Evolutionary conservation across 1,140 invertebrate species (phyloP).

Genomic region (Drosophila elegans): DNA sequence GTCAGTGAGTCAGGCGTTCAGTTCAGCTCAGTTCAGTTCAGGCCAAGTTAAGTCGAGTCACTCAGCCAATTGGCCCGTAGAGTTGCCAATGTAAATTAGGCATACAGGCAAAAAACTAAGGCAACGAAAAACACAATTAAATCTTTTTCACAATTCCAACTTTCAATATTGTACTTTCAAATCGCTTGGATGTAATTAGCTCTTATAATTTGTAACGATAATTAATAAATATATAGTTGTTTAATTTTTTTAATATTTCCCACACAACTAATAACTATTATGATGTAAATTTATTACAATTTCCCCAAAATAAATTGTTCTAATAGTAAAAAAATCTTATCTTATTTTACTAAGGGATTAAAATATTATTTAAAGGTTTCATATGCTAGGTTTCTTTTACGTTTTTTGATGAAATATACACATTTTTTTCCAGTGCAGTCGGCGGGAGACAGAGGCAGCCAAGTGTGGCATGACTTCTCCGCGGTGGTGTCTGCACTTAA

Average conservation of each 20-base stretch:
- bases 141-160: neutral
- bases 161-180: neutral
- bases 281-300: no score
- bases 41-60: slow-evolving; percentile 32
- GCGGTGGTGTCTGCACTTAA: slow-evolving; percentile 67
- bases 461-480: slow-evolving; percentile 52
- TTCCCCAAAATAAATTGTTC: no score
- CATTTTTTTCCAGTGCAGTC: neutral
- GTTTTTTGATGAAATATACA: neutral
- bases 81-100: slow-evolving; percentile 80
- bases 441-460: slow-evolving; percentile 24
- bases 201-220: no score
- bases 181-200: no score
- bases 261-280: no score
- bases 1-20: slow-evolving; percentile 14
- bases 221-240: no score
- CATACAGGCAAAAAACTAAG: slow-evolving; percentile 45
- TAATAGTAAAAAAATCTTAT: no score
- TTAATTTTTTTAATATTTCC: no score
- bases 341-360: no score
- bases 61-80: slow-evolving; percentile 58
- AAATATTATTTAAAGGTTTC: no score
- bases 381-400: neutral
- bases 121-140: neutral
- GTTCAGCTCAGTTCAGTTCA: slow-evolving; percentile 28